Conservation (phyloP, 2,797 vertebrate species). For the Poecilia gillii region DNA sequence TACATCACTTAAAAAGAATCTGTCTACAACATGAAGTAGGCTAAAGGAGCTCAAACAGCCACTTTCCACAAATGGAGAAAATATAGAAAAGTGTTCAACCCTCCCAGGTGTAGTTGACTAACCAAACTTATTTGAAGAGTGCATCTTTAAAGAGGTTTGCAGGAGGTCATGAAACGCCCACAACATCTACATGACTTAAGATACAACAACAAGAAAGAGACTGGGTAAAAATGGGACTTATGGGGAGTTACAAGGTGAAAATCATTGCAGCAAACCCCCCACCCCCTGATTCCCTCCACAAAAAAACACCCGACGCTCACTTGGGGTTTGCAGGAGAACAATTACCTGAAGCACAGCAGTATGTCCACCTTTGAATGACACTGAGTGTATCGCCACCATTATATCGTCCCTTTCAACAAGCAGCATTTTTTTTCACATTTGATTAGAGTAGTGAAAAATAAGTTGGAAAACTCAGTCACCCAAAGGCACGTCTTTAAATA, state of each 20-base stretch:
- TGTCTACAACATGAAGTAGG: background rate
- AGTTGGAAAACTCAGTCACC: background rate
- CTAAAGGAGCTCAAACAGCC: background rate
- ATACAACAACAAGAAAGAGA: background rate
- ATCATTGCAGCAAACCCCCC: background rate
- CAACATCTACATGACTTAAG: background rate
- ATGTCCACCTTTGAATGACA: background rate
- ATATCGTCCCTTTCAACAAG: background rate
- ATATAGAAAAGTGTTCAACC: background rate
- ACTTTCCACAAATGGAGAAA: background rate
- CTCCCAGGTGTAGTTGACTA: background rate
- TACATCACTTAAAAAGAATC: background rate
- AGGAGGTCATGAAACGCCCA: background rate
- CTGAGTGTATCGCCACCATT: background rate
- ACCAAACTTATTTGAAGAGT: background rate
- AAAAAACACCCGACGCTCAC: background rate
- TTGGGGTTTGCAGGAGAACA: background rate
- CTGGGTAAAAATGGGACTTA: background rate
- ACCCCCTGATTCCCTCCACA: no score
- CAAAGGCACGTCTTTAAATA: background rate
- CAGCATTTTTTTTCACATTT: background rate
- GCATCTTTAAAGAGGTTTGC: background rate
- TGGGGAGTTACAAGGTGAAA: background rate
- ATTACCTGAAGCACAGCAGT: background rate
- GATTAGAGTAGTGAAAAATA: background rate